Conservation (phyloP, 2,113 vertebrate species). For the Plecturocebus donacophilus region DNA sequence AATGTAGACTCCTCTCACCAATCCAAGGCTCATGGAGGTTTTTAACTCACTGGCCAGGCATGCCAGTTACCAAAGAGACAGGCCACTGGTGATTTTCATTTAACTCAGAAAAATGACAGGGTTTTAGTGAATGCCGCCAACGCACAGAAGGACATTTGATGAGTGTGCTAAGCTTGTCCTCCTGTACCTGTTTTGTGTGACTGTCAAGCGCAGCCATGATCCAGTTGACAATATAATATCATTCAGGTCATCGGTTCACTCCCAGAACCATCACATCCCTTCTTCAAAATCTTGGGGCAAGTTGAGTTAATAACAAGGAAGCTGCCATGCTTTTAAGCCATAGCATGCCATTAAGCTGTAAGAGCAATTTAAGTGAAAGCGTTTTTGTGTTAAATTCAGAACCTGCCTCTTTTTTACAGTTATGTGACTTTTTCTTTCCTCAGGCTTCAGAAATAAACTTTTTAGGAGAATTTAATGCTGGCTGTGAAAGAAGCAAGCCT, state of each 20-base stretch:
- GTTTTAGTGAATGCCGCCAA: neutral
- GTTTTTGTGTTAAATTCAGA: conserved; percentile 67
- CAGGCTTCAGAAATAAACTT: conserved; percentile 72
- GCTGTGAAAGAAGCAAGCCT: conserved; percentile 46
- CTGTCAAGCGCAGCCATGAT: conserved; percentile 21
- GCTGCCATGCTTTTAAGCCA: conserved; percentile 51
- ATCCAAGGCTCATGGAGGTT: neutral
- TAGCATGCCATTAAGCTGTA: conserved; percentile 59
- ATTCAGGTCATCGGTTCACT: conserved; percentile 23
- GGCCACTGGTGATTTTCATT: neutral
- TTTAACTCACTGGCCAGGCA: neutral
- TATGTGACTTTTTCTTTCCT: conserved; percentile 69
- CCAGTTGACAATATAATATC: conserved; percentile 58
- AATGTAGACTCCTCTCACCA: neutral
- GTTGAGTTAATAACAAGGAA: conserved; percentile 52
- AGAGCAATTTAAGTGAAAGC: conserved; percentile 61
- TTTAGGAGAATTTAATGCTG: conserved; percentile 54
- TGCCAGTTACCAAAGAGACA: neutral
- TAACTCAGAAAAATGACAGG: neutral
- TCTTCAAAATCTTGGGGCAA: conserved; percentile 46
- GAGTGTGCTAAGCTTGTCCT: conserved; percentile 42
- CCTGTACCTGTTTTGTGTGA: conserved; percentile 30
- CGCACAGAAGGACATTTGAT: neutral
- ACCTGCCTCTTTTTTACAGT: conserved; percentile 65
- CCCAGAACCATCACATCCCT: neutral